phyloP scores from a whole-genome alignment of 1,140 invertebrate species.

The Drosophila sp. region DNA sequence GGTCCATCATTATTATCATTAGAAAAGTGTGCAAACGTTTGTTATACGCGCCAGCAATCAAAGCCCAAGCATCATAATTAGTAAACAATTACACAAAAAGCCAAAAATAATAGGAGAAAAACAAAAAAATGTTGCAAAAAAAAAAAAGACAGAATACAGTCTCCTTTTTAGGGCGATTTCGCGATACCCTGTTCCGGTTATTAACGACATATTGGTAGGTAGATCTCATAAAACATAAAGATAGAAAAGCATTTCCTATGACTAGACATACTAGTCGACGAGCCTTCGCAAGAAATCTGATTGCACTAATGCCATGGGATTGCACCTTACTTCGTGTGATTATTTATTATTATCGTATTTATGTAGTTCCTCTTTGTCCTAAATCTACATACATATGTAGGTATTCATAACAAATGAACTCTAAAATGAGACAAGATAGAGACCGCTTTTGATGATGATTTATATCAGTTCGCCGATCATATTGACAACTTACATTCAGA shows the following conservation, averaged over 20 bases:
- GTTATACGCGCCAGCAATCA: slow-evolving; percentile 63
- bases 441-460: not conserved
- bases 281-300: too few relatives aligned
- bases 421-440: slow-evolving; percentile 3
- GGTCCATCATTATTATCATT: slow-evolving; percentile 34
- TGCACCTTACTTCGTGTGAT: too few relatives aligned
- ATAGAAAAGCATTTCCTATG: slow-evolving; percentile 20
- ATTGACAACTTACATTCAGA: not conserved
- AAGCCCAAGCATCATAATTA: slow-evolving; percentile 42
- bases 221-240: slow-evolving; percentile 15
- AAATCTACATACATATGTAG: too few relatives aligned
- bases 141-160: slow-evolving; percentile 45
- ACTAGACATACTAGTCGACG: too few relatives aligned
- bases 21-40: slow-evolving; percentile 72
- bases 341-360: too few relatives aligned
- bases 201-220: too few relatives aligned
- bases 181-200: not conserved
- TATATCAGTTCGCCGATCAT: not conserved
- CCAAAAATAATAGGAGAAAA: slow-evolving; percentile 4
- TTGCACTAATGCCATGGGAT: too few relatives aligned
- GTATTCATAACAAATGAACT: too few relatives aligned
- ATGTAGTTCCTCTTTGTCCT: too few relatives aligned
- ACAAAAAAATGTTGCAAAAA: slow-evolving; percentile 24
- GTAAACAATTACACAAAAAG: slow-evolving; percentile 27
- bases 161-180: not conserved